Conservation (phyloP, 2,113 vertebrate species). For the Limanda limanda region DNA sequence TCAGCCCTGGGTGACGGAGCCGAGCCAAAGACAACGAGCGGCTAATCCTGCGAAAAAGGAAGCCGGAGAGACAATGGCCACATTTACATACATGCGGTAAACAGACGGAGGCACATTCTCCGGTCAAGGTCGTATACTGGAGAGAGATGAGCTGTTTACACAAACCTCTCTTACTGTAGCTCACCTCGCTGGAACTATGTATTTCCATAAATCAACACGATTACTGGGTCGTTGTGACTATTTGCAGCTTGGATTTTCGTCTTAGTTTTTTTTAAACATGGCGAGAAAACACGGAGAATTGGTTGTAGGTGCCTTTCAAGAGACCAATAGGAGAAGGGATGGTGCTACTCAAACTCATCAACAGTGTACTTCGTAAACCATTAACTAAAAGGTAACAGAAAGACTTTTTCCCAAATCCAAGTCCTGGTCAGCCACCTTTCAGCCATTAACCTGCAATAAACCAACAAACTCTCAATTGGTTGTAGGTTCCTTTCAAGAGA, state of each 20-base stretch:
- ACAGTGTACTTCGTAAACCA: no score
- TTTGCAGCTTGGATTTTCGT: neutral
- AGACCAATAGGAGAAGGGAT: no score
- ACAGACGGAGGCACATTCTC: conserved; percentile 25
- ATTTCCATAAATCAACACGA: conserved; percentile 25
- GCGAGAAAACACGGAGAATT: neutral
- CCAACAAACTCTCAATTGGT: neutral
- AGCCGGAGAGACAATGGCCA: conserved; percentile 62
- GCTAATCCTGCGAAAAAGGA: conserved; percentile 74
- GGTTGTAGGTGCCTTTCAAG: no score
- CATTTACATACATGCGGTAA: conserved; percentile 57
- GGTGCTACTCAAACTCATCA: no score
- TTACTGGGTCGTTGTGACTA: neutral
- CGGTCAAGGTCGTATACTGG: conserved; percentile 50
- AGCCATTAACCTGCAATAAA: neutral
- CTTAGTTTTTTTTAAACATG: neutral
- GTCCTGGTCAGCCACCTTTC: neutral
- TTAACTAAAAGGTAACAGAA: no score
- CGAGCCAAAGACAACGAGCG: conserved; percentile 67
- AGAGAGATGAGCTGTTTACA: conserved; percentile 29
- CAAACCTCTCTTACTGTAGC: neutral
- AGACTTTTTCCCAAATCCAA: no score
- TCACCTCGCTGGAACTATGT: neutral
- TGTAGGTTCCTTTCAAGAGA: no score
- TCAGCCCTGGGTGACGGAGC: conserved; percentile 57